Percentiles rank a stretch among this genome's conserved stretches.
Evolutionary conservation across 2,113 vertebrate genomes (phyloP).

Genomic region (Nettapus auritus): DNA sequence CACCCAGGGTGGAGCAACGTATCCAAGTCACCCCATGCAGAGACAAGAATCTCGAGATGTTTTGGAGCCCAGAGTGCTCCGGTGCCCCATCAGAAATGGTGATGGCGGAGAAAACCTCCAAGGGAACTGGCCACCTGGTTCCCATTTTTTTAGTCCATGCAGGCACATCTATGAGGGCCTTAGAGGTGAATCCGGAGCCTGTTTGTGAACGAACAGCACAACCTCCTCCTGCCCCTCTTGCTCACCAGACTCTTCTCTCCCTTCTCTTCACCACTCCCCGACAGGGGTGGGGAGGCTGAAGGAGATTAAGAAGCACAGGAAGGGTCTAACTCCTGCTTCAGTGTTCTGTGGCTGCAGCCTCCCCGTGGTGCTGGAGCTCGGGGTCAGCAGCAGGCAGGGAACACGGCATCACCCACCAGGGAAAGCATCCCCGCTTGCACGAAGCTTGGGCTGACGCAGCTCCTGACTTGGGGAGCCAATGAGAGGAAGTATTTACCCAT

Average conservation of each 20-base stretch:
- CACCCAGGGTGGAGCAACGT: neutral
- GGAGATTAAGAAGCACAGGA: fast-evolving
- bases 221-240: neutral
- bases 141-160: neutral
- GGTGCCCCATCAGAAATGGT: neutral
- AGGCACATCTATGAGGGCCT: neutral
- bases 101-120: neutral
- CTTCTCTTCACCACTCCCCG: neutral
- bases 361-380: neutral
- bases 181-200: fast-evolving
- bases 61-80: neutral
- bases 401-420: no score
- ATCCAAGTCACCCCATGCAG: neutral
- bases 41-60: neutral
- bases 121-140: fast-evolving
- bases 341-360: fast-evolving
- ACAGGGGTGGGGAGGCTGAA: neutral
- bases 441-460: no score
- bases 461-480: neutral
- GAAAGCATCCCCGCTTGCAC: fast-evolving
- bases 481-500: neutral
- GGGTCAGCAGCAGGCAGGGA: neutral
- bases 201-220: no score
- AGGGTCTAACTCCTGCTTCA: neutral
- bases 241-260: fast-evolving